Percentiles rank a stretch among this genome's conserved stretches.
These are phyloP conservation scores for Allygus modestus DNA, from an alignment of 2,888 invertebrate genomes.

Conservation along the genomic window DNA sequence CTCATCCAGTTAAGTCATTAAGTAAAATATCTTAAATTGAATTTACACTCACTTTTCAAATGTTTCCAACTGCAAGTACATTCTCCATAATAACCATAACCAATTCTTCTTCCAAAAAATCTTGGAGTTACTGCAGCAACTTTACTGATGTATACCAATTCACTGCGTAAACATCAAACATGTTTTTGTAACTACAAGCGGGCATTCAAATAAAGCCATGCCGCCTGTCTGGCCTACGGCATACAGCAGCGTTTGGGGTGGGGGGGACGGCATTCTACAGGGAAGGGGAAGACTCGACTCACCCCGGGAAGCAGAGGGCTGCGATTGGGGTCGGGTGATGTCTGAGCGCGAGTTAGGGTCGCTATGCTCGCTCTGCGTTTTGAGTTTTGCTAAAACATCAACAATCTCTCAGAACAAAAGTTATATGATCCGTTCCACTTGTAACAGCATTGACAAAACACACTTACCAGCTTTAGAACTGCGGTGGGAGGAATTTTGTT, in stretches of 20 bases:
- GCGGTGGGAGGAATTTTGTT: conserved; percentile 56
- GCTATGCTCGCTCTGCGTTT: conserved; percentile 69
- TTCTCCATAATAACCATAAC: too few species aligned
- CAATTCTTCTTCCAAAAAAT: too few species aligned
- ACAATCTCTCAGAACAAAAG: conserved; percentile 16
- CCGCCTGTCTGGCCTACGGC: not conserved
- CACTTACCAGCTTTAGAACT: conserved; percentile 63
- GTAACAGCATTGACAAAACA: not conserved
- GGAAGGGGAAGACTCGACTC: conserved; percentile 28
- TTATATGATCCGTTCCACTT: not conserved
- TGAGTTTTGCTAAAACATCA: conserved; percentile 63
- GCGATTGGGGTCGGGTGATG: conserved; percentile 61
- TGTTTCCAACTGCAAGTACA: too few species aligned
- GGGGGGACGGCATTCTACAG: not conserved
- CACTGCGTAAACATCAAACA: too few species aligned
- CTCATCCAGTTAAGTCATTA: too few species aligned
- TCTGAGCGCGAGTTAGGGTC: conserved; percentile 66
- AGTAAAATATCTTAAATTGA: too few species aligned
- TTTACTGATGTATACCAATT: too few species aligned
- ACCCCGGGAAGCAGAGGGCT: conserved; percentile 63
- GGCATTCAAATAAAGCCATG: conserved; percentile 9
- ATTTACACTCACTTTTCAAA: too few species aligned
- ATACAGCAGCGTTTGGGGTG: too few species aligned
- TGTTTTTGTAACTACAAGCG: not conserved
- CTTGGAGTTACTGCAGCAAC: too few species aligned